Base-by-base conservation (phyloP, 2,113 vertebrate genomes). In the Siniperca knerii region DNA sequence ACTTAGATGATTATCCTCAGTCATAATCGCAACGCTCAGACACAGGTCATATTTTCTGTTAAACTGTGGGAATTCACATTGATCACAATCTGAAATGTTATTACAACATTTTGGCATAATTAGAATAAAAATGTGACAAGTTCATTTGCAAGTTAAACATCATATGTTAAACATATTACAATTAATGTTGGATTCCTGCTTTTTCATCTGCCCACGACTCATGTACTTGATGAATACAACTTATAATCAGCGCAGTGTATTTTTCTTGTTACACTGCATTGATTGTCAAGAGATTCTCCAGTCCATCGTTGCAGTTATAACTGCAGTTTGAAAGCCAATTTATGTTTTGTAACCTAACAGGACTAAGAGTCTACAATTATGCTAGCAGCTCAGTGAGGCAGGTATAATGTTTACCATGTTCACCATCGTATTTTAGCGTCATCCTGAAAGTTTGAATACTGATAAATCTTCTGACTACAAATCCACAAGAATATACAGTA, bases 31-130 rank as follows among this genome's bases (percentile, higher is more conserved):
- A 72, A 16, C 2, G 25, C 5, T 75, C 60, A 9, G 67, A 73
- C 71, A 65, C 33, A 60, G n/a, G 35, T 55, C 66, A 73, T 46
- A 9, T 66, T 90, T 61, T 78, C 77, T 65, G 62, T 57, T 66
- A 18, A 76, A 62, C 23, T 60, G 12, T 33, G 29, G 44, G 23
- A 79, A 29, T 65, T 71, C 0, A 44, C 5, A 20, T 21, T 72
- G 52, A 62, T 54, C 8, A 20, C 20, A 64, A 81, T 67, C 29
- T 46, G 58, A 66, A 80, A 67, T 73, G 23, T 73, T 52, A 62
- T 29, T 42, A 16, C 4, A 76, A 20, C 65, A 16, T 13, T 57
- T 75, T 62, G 33, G 55, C 12, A 69, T 54, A 40, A 77, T 75
- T 69, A 52, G 3, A 87, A 76, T 4, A 62, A 44, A 23, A 64